phyloP scores from a whole-genome alignment of 2,797 vertebrate species.

The Brotula barbata region DNA sequence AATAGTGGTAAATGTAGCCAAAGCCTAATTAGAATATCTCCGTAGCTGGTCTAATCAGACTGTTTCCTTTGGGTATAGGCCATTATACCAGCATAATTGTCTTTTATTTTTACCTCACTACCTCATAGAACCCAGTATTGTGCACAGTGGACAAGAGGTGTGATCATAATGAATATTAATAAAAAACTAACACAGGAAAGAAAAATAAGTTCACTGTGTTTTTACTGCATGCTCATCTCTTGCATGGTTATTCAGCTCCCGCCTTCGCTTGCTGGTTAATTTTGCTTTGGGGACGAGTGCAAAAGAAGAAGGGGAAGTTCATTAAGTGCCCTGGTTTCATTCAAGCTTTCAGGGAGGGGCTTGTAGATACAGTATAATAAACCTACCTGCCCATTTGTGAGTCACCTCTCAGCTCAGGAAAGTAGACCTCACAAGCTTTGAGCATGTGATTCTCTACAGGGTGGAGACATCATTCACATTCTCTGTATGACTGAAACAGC shows the following conservation, averaged over 20 bases:
- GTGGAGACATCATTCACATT: constrained; percentile 19
- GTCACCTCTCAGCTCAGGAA: constrained; percentile 5
- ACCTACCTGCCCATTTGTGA: not conserved
- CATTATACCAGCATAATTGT: constrained; percentile 81
- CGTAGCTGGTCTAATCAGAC: constrained; percentile 76
- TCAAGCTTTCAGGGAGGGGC: not conserved
- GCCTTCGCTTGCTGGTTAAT: too few species aligned
- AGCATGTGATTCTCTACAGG: constrained; percentile 10
- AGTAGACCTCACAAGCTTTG: constrained; percentile 28
- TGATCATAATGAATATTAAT: not conserved
- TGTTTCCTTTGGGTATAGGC: constrained; percentile 75
- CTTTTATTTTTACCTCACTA: constrained; percentile 83
- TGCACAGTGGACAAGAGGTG: constrained; percentile 14
- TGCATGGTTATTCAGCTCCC: not conserved
- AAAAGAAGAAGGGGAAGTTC: constrained; percentile 11
- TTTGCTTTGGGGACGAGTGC: not conserved
- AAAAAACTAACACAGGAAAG: too few species aligned
- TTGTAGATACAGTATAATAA: not conserved
- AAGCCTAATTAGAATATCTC: constrained; percentile 76
- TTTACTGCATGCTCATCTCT: not conserved
- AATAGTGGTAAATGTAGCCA: constrained; percentile 32
- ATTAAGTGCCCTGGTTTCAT: not conserved
- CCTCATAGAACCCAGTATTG: constrained; percentile 57
- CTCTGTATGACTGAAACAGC: not conserved
- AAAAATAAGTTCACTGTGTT: not conserved